phyloP scores from a whole-genome alignment of 53 echinoderm and acorn worm genomes.

The Luidia sarsii region DNA sequence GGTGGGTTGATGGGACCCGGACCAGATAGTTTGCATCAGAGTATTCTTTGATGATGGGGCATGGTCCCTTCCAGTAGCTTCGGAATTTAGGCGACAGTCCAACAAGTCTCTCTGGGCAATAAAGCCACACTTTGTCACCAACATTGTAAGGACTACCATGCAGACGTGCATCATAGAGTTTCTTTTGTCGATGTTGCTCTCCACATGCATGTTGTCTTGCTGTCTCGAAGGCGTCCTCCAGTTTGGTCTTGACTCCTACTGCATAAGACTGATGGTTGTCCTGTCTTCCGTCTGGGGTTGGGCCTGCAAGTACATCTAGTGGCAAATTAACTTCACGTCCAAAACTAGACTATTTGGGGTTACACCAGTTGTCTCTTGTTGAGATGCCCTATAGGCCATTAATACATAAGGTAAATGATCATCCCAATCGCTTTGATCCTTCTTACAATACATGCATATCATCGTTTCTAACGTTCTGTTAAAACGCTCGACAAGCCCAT shows the following conservation, averaged over 20 bases:
- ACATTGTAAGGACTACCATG: not conserved
- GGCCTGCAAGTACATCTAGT: not conserved
- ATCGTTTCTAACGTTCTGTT: slow-evolving; percentile 16
- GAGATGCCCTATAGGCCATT: slow-evolving; percentile 15
- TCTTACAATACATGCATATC: no score
- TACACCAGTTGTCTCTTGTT: not conserved
- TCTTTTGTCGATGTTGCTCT: not conserved
- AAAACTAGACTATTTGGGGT: slow-evolving; percentile 35
- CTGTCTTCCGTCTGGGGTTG: not conserved
- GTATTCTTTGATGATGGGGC: not conserved
- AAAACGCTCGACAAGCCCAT: slow-evolving; percentile 26
- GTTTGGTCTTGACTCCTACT: not conserved
- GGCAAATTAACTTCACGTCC: slow-evolving; percentile 25
- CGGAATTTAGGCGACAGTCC: not conserved
- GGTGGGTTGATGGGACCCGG: not conserved
- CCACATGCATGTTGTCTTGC: not conserved
- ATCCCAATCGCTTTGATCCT: slow-evolving; percentile 37
- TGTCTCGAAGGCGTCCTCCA: not conserved
- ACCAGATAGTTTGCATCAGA: slow-evolving; percentile 6
- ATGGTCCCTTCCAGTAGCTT: slow-evolving; percentile 31
- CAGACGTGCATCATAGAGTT: not conserved
- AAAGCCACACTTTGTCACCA: slow-evolving; percentile 20
- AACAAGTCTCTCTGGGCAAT: not conserved
- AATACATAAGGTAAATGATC: slow-evolving; percentile 11
- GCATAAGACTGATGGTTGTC: slow-evolving; percentile 29